These are phyloP conservation scores for Philonicus albiceps DNA, from an alignment of 2,888 invertebrate species.

Conservation along the genomic window DNA sequence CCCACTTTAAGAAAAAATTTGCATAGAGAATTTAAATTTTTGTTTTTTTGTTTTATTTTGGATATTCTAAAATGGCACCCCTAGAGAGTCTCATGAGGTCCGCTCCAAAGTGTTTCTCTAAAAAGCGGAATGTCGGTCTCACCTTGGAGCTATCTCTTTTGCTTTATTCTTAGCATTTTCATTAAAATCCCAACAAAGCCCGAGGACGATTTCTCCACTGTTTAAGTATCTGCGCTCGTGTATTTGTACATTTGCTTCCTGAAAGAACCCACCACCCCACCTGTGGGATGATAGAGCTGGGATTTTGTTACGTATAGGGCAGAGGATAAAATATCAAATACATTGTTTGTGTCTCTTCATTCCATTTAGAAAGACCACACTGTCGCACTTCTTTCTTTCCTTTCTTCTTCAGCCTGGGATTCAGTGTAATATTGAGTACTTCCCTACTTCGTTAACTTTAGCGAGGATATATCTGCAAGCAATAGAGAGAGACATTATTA, in stretches of 20 bases:
- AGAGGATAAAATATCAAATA: conserved; percentile 39
- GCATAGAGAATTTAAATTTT: conserved; percentile 27
- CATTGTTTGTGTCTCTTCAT: conserved; percentile 38
- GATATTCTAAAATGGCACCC: conserved; percentile 29
- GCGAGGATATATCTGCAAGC: conserved; percentile 32
- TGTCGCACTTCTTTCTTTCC: neutral
- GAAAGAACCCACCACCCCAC: neutral
- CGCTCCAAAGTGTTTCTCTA: neutral
- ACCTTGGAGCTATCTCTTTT: conserved; percentile 26
- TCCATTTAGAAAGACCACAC: conserved; percentile 21
- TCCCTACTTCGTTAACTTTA: conserved; percentile 14
- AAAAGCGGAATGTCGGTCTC: neutral
- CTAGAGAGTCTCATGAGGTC: conserved; percentile 21
- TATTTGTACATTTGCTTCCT: conserved; percentile 20
- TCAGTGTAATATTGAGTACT: neutral
- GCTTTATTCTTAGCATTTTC: conserved; percentile 2
- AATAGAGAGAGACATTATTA: conserved; percentile 35
- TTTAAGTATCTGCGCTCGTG: neutral
- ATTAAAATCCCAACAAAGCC: conserved; percentile 28
- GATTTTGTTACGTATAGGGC: conserved; percentile 24
- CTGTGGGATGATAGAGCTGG: neutral
- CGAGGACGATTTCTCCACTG: neutral
- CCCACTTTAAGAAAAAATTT: conserved; percentile 18
- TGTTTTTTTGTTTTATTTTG: neutral
- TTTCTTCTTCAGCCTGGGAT: neutral